Conservation (phyloP, 1,140 invertebrate species). For the Aphelinus atriplicis region DNA sequence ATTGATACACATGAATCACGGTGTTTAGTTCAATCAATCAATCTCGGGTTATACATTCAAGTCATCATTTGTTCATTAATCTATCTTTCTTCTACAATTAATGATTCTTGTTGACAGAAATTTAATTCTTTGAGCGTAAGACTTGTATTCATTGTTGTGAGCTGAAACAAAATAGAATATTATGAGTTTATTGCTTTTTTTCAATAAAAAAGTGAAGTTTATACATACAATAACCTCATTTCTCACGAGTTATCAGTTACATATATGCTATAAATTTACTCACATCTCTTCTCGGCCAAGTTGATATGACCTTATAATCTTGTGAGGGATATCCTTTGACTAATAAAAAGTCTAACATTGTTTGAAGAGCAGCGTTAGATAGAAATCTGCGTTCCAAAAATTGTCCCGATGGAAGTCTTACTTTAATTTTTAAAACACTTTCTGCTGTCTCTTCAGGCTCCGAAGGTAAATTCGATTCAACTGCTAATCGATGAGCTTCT, state of each 20-base stretch:
- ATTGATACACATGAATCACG: conserved; percentile 63
- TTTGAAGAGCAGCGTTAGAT: conserved; percentile 74
- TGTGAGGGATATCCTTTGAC: conserved; percentile 86
- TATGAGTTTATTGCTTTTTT: not conserved
- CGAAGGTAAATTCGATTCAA: conserved; percentile 72
- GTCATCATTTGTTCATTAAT: conserved; percentile 38
- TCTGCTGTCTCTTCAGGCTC: conserved; percentile 68
- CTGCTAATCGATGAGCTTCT: conserved; percentile 71
- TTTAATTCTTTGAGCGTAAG: conserved; percentile 83
- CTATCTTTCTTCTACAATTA: conserved; percentile 92
- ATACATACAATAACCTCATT: too few species aligned
- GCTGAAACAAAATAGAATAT: conserved; percentile 68
- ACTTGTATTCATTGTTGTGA: conserved; percentile 80
- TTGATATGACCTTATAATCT: conserved; percentile 87
- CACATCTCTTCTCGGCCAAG: conserved; percentile 92
- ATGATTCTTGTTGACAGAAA: conserved; percentile 90
- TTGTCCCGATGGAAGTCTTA: conserved; percentile 80
- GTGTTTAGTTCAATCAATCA: conserved; percentile 55
- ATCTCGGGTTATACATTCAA: conserved; percentile 51
- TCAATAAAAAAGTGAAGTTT: too few species aligned
- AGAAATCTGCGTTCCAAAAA: conserved; percentile 80
- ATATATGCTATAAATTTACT: conserved; percentile 61
- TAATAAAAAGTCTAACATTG: conserved; percentile 84
- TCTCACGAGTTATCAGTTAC: too few species aligned
- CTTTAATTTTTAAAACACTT: conserved; percentile 77